A percentile compares a stretch with the other conserved stretches of the same genome.
Conservation (phyloP, 2,888 invertebrate genomes). For the Leptopilina myrica region DNA sequence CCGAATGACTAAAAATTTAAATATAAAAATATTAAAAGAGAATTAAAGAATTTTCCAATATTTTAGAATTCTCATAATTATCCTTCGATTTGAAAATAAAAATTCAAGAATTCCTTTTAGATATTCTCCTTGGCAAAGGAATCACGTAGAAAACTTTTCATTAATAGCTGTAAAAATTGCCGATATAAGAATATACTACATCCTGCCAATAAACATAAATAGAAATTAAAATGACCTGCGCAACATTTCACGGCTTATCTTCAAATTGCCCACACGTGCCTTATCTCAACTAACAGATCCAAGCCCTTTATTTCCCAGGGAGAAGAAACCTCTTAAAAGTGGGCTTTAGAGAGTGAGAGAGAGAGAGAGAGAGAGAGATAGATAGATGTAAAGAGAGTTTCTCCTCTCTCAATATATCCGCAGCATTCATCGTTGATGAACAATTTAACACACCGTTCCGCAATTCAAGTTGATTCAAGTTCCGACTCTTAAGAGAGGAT, state of each 20-base stretch:
- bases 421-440: neutral
- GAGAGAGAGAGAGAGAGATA: too few species aligned
- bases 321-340: conserved; percentile 30
- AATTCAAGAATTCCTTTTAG: neutral
- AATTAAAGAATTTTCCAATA: neutral
- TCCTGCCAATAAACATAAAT: conserved; percentile 22
- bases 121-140: neutral
- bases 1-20: neutral
- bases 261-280: conserved; percentile 36
- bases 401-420: neutral
- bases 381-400: neutral
- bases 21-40: neutral
- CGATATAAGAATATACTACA: conserved; percentile 3
- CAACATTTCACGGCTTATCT: conserved; percentile 32
- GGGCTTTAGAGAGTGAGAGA: neutral
- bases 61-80: neutral
- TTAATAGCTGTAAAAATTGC: conserved; percentile 2
- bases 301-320: conserved; percentile 22
- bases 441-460: conserved; percentile 11
- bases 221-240: conserved; percentile 36
- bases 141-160: conserved; percentile 8
- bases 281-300: conserved; percentile 33
- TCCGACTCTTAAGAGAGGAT: too few species aligned
- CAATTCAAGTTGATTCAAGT: too few species aligned
- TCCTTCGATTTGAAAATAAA: neutral